These are phyloP conservation scores for Temnothorax longispinosus DNA, from an alignment of 1,140 invertebrate species.

Conservation along the genomic window DNA sequence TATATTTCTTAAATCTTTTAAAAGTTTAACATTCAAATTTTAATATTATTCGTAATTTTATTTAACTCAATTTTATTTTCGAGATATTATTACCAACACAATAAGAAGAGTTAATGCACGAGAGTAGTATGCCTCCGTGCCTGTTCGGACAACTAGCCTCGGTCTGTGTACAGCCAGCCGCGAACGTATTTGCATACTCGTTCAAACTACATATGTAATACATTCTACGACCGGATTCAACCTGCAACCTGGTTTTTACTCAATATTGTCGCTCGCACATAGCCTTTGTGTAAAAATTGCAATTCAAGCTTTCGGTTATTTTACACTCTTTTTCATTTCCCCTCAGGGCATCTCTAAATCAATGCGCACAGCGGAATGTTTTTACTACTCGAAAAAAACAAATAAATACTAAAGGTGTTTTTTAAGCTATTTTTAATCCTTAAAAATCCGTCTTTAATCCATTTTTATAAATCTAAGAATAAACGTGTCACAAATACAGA, in stretches of 20 bases:
- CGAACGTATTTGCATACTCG: constrained; percentile 50
- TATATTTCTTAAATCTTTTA: background rate
- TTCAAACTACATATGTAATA: constrained; percentile 55
- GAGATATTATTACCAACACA: background rate
- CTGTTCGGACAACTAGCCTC: constrained; percentile 4
- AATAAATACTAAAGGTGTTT: constrained; percentile 28
- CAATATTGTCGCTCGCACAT: constrained; percentile 51
- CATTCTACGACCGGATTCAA: constrained; percentile 50
- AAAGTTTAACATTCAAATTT: background rate
- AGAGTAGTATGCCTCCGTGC: background rate
- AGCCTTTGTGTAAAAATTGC: constrained; percentile 55
- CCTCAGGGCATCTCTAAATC: constrained; percentile 43
- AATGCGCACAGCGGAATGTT: constrained; percentile 27
- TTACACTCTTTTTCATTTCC: constrained; percentile 35
- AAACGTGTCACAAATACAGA: too few species aligned
- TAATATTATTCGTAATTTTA: background rate
- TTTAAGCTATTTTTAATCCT: constrained; percentile 14
- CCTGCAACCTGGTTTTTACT: constrained; percentile 41
- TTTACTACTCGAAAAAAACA: constrained; percentile 38
- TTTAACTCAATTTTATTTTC: background rate
- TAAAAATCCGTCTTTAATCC: background rate
- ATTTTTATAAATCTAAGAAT: background rate
- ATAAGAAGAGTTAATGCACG: background rate
- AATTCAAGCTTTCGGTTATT: constrained; percentile 46
- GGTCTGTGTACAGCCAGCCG: background rate